Evolutionary conservation across 1,140 invertebrate species (phyloP).

Genomic region (Oedothorax gibbosus): DNA sequence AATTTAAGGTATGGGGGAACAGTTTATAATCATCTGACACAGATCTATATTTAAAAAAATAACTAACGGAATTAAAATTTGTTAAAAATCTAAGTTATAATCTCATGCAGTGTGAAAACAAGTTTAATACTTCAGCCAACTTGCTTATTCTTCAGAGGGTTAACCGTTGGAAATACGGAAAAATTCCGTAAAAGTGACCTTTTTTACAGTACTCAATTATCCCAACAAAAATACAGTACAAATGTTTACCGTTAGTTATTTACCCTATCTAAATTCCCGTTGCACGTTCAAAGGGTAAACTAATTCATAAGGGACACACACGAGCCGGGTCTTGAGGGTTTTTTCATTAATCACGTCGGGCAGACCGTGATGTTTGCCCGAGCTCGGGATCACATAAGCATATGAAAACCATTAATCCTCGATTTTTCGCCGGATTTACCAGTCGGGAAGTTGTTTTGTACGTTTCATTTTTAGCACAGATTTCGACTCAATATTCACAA

Average conservation of each 20-base stretch:
- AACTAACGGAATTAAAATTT: too few relatives aligned
- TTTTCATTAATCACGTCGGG: constrained; percentile 23
- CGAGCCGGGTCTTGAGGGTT: not conserved
- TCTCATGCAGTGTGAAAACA: too few relatives aligned
- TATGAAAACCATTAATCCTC: constrained; percentile 24
- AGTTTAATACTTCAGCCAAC: too few relatives aligned
- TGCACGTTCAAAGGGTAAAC: not conserved
- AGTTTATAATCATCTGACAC: too few relatives aligned
- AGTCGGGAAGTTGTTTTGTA: not conserved
- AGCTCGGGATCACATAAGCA: constrained; percentile 3
- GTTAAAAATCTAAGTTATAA: too few relatives aligned
- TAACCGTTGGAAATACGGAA: too few relatives aligned
- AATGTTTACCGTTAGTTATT: not conserved
- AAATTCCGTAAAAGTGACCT: too few relatives aligned
- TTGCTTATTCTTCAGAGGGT: too few relatives aligned
- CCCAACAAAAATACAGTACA: too few relatives aligned
- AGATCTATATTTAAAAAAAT: too few relatives aligned
- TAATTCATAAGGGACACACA: not conserved
- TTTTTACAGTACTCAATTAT: too few relatives aligned
- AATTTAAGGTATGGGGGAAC: too few relatives aligned
- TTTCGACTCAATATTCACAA: not conserved
- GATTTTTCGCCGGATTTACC: not conserved
- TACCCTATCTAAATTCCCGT: not conserved
- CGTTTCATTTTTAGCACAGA: constrained; percentile 14
- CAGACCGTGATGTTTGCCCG: constrained; percentile 16